Evolutionary conservation across 2,113 vertebrate species (phyloP).

Genomic region (Corythaeola cristata): DNA sequence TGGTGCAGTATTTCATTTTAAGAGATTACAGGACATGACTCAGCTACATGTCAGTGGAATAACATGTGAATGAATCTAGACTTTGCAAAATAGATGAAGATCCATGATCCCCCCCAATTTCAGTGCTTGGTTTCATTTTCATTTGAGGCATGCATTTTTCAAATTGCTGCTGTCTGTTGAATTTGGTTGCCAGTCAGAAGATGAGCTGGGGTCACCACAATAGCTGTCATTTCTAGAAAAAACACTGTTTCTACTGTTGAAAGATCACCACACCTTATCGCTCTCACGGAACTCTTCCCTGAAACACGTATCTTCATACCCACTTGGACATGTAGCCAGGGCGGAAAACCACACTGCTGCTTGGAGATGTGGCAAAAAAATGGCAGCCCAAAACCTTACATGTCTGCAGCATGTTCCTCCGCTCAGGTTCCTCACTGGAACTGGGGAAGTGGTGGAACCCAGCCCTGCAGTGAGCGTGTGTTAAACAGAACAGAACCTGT

Average conservation of each 20-base stretch:
- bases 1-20: not conserved
- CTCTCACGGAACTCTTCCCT: not conserved
- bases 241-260: not conserved
- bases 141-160: not conserved
- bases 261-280: not conserved
- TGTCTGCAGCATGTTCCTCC: not conserved
- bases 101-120: not conserved
- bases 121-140: not conserved
- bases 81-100: not conserved
- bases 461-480: not conserved
- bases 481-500: not conserved
- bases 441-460: fast-evolving
- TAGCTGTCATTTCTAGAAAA: not conserved
- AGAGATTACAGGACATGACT: not conserved
- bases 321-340: not conserved
- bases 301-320: not conserved
- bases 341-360: not conserved
- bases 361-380: not conserved
- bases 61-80: not conserved
- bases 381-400: not conserved
- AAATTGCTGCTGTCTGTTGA: not conserved
- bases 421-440: not conserved
- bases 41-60: not conserved
- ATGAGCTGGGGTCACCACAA: not conserved
- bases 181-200: not conserved